Conservation (phyloP, 2,888 invertebrate species). For the Calliphora vomitoria region DNA sequence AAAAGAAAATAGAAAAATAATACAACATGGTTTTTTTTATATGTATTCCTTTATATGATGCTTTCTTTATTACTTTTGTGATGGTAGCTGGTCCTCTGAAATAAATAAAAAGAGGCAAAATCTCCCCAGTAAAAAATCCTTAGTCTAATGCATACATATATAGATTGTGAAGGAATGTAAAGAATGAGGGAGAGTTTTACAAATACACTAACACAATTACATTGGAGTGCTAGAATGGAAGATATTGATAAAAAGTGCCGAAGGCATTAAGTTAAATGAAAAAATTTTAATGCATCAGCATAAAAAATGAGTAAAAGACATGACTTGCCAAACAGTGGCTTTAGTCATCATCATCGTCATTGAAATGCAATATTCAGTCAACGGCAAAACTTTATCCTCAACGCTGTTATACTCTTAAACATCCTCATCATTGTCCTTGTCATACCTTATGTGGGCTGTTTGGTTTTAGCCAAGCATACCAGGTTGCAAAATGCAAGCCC, state of each 20-base stretch:
- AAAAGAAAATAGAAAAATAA: too few species aligned
- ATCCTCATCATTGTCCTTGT: slow-evolving; percentile 2
- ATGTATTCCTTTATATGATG: neutral
- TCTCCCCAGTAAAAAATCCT: neutral
- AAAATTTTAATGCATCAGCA: slow-evolving; percentile 42
- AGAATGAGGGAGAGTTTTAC: neutral
- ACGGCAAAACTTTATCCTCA: slow-evolving; percentile 29
- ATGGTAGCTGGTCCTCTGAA: neutral
- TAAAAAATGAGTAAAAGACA: slow-evolving; percentile 27
- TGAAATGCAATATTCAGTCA: slow-evolving; percentile 52
- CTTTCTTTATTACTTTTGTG: slow-evolving; percentile 26
- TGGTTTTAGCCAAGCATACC: neutral
- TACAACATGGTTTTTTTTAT: neutral
- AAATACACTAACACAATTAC: neutral
- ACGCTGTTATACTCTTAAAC: neutral
- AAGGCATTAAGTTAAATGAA: slow-evolving; percentile 57
- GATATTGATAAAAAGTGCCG: slow-evolving; percentile 53
- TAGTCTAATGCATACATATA: neutral
- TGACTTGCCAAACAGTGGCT: slow-evolving; percentile 45
- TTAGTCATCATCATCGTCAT: slow-evolving; percentile 26
- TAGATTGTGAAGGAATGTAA: neutral
- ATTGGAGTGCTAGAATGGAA: slow-evolving; percentile 17
- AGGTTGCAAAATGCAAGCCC: too few species aligned
- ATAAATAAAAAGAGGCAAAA: neutral
- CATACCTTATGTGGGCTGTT: slow-evolving; percentile 29